Evolutionary conservation across 2,113 vertebrate species (phyloP).

Genomic region (Larimichthys crocea): DNA sequence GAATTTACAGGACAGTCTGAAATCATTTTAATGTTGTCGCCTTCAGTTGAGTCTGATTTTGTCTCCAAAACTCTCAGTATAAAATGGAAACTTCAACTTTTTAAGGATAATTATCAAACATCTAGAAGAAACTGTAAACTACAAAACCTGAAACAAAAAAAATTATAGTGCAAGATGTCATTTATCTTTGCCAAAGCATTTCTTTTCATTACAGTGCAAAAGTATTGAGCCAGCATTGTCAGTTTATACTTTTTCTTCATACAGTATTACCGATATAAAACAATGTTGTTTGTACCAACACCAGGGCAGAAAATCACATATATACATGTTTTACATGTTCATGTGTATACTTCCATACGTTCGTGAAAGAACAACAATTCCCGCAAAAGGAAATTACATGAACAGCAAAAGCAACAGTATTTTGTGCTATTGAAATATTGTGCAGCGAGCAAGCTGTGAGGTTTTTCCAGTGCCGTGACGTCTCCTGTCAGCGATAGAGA

Average conservation of each 20-base stretch:
- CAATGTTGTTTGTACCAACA: background rate
- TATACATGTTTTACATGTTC: background rate
- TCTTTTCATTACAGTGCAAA: conserved; percentile 31
- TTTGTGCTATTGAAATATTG: background rate
- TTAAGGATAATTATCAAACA: conserved; percentile 2
- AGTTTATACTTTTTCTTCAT: conserved; percentile 25
- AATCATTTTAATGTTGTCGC: background rate
- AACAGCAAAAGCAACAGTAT: background rate
- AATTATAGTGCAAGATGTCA: conserved; percentile 16
- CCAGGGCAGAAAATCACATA: background rate
- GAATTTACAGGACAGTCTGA: background rate
- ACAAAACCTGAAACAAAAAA: background rate
- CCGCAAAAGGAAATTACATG: background rate
- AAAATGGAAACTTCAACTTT: background rate
- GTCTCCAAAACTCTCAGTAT: background rate
- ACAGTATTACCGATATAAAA: background rate
- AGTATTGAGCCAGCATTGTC: background rate
- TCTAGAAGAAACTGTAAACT: background rate
- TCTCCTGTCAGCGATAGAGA: conserved; percentile 83
- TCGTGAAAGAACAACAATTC: background rate
- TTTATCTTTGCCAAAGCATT: conserved; percentile 1
- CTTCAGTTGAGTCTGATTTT: background rate
- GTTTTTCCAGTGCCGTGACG: background rate
- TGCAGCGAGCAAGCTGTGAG: background rate
- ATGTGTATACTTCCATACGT: background rate